phyloP scores from a whole-genome alignment of 1,140 invertebrate species.

The Tyrophagus putrescentiae region DNA sequence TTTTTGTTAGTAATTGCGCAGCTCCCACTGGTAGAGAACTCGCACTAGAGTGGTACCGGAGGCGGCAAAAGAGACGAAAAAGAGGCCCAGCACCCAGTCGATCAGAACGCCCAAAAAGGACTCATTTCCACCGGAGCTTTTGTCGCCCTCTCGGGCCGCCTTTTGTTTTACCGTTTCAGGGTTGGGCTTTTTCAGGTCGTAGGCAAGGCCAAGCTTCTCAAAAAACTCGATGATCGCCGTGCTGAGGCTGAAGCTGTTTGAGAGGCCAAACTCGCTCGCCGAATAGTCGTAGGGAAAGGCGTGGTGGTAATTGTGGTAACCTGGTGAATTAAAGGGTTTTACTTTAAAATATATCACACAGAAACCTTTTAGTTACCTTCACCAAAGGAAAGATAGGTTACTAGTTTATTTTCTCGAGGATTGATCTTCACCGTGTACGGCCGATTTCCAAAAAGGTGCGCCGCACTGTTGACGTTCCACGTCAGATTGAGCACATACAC shows the following conservation, averaged over 20 bases:
- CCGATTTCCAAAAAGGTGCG: slow-evolving; percentile 37
- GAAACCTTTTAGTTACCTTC: no score
- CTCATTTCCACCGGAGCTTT: no score
- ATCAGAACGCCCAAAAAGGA: no score
- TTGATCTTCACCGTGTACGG: slow-evolving; percentile 37
- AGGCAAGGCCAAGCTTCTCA: slow-evolving; percentile 37
- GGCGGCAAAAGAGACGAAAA: no score
- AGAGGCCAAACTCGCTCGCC: slow-evolving; percentile 39
- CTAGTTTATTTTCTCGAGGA: slow-evolving; percentile 35
- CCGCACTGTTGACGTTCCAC: slow-evolving; percentile 39
- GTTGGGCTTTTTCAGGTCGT: slow-evolving; percentile 33
- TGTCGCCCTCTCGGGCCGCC: no score
- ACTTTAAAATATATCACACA: not conserved
- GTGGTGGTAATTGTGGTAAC: slow-evolving; percentile 44
- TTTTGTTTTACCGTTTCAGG: no score
- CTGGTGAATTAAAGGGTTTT: slow-evolving; percentile 23
- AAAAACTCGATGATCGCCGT: slow-evolving; percentile 40
- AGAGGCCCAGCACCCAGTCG: no score
- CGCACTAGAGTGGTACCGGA: no score
- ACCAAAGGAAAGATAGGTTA: slow-evolving; percentile 34
- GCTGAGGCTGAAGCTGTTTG: slow-evolving; percentile 48
- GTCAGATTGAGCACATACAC: slow-evolving; percentile 33
- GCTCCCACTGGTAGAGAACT: no score
- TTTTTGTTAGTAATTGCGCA: no score
- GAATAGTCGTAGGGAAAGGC: slow-evolving; percentile 40